Evolutionary conservation across 1,140 invertebrate species (phyloP).

Genomic region (Pseudoatta argentina): DNA sequence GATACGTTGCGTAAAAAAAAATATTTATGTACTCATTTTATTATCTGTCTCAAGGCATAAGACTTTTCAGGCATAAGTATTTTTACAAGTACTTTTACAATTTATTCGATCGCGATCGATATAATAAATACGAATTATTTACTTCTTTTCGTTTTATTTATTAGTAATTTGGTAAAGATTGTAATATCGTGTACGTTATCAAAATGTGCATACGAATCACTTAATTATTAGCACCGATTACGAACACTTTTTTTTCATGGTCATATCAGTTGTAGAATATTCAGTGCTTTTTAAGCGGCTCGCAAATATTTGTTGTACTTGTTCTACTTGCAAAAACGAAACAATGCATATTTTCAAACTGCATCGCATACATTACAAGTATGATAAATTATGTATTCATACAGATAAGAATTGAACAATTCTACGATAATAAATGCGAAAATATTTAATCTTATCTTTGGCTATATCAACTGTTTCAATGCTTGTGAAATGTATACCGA

Average conservation of each 20-base stretch:
- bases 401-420: slow-evolving; percentile 40
- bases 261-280: slow-evolving; percentile 13
- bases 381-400: slow-evolving; percentile 45
- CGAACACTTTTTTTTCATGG: background rate
- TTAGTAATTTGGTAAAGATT: background rate
- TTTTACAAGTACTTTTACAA: background rate
- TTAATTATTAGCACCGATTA: slow-evolving; percentile 7
- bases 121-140: slow-evolving; percentile 4
- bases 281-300: slow-evolving; percentile 1
- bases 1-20: slow-evolving; percentile 1
- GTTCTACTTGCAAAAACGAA: slow-evolving; percentile 13
- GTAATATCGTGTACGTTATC: slow-evolving; percentile 10
- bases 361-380: slow-evolving; percentile 10
- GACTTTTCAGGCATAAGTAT: background rate
- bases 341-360: slow-evolving; percentile 38
- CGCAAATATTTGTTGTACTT: slow-evolving; percentile 20
- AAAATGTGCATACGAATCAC: slow-evolving; percentile 13
- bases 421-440: slow-evolving; percentile 40
- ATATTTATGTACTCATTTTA: background rate
- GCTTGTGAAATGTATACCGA: background rate
- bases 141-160: background rate
- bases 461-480: background rate
- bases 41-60: background rate
- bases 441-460: slow-evolving; percentile 54
- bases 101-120: background rate